A percentile compares a stretch with the other conserved stretches of the same genome.
Evolutionary conservation across 2,113 vertebrate genomes (phyloP).

Genomic region (Cygnus buccinator): DNA sequence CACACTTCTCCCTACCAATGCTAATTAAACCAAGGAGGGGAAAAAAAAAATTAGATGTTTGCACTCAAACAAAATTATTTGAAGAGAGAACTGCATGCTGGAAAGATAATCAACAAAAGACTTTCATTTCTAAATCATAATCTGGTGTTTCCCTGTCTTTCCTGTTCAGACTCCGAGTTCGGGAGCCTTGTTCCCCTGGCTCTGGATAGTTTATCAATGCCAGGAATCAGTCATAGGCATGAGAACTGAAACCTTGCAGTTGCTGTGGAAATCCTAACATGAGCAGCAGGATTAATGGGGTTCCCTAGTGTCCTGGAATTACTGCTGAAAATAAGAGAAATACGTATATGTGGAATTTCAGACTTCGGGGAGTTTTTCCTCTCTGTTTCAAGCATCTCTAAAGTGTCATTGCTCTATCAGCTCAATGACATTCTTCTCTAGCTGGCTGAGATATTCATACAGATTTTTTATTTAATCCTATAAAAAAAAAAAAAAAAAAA

Average conservation of each 20-base stretch:
- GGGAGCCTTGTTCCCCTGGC: neutral
- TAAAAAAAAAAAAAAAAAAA: conserved; percentile 6
- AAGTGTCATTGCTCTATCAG: conserved; percentile 41
- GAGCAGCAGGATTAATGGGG: conserved; percentile 14
- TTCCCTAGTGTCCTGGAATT: conserved; percentile 11
- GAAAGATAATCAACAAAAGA: conserved; percentile 62
- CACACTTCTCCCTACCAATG: conserved; percentile 36
- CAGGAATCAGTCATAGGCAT: conserved; percentile 21
- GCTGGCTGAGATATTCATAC: conserved; percentile 6
- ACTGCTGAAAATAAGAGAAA: conserved; percentile 55
- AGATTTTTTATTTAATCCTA: conserved; percentile 3
- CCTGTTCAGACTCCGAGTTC: conserved; percentile 15
- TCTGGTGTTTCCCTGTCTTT: neutral
- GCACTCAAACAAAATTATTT: conserved; percentile 51
- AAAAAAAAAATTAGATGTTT: conserved; percentile 59
- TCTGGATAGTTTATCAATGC: conserved; percentile 36
- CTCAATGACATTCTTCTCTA: conserved; percentile 38
- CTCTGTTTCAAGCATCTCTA: conserved; percentile 61
- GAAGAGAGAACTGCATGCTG: conserved; percentile 33
- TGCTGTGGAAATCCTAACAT: conserved; percentile 30
- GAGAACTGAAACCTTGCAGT: conserved; percentile 26
- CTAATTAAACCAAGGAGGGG: conserved; percentile 44
- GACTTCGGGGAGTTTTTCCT: conserved; percentile 13
- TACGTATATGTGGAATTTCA: conserved; percentile 38
- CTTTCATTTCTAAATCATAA: conserved; percentile 36